Evolutionary conservation across 2,888 invertebrate genomes (phyloP).

Genomic region (Allygus modestus): DNA sequence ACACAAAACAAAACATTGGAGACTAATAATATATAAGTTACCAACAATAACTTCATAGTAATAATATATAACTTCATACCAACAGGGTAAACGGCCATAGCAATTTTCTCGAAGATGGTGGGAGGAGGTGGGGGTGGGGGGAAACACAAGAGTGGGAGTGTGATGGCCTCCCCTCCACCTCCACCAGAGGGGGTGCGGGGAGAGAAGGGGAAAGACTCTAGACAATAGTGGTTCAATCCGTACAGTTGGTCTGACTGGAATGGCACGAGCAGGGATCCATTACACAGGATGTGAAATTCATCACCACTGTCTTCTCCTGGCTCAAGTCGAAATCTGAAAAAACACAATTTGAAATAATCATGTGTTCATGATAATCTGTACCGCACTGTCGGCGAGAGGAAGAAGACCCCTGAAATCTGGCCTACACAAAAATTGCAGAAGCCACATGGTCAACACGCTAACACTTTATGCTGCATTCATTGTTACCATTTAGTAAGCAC

Average conservation of each 20-base stretch:
- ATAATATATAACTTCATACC: slow-evolving; percentile 60
- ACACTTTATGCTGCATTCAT: too few relatives aligned
- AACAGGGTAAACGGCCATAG: slow-evolving; percentile 63
- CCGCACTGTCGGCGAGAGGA: too few relatives aligned
- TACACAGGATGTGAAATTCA: slow-evolving; percentile 78
- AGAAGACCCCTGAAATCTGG: too few relatives aligned
- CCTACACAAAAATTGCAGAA: too few relatives aligned
- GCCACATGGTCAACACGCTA: too few relatives aligned
- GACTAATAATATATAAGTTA: too few relatives aligned
- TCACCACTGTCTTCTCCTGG: slow-evolving; percentile 76
- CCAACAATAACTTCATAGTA: too few relatives aligned
- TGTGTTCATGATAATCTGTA: not conserved
- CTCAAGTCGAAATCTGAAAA: slow-evolving; percentile 77
- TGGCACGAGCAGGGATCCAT: slow-evolving; percentile 79
- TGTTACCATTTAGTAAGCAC: too few relatives aligned
- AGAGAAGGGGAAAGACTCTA: slow-evolving; percentile 77
- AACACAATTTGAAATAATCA: not conserved
- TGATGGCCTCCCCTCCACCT: slow-evolving; percentile 74
- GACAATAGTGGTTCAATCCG: slow-evolving; percentile 78
- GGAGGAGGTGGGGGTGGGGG: slow-evolving; percentile 64
- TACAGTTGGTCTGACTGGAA: slow-evolving; percentile 76
- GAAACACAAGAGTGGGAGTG: slow-evolving; percentile 78
- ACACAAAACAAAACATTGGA: too few relatives aligned
- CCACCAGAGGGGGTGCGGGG: not conserved
- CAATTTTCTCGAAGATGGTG: slow-evolving; percentile 62